Evolutionary conservation across 2,888 invertebrate species (phyloP), one percentile per base, ranked within the genome.

Genomic region (Panzeria rudis): DNA sequence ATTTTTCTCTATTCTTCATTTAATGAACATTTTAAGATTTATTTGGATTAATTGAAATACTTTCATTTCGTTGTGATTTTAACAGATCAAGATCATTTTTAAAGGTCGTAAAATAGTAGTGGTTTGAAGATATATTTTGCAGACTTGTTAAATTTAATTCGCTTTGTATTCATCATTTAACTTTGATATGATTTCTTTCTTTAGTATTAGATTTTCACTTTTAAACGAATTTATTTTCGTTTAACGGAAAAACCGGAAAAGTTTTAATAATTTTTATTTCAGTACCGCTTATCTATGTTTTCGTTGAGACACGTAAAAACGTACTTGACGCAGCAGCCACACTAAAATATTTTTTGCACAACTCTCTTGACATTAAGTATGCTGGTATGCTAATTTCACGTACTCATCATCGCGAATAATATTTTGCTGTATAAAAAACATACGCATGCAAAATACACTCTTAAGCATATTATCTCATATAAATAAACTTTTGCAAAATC

Each of bases 231-330:
- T 56, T 50, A 56, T 66, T 68, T 68, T 69, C 69, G 61, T 77
- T 81, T 64, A 76, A 23, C 69, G 61, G 25, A 71, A 75, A 81
- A 73, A 72, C 84, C 84, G 84, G 81, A 84, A 84, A 81, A 84
- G 62, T 83, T 69, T 78, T 23, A 29, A 25, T 25, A 35, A 47
- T 11, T 76, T 80, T 62, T 56, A n/a, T 54, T 62, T 76, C 25
- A 47, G 54, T 72, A 72, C 32, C 76, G 82, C 82, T 62, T 83
- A 72, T 83, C 82, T 71, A 83, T 83, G 71, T 71, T 77, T 77
- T 77, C 82, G 82, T 77, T 77, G 64, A 71, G 76, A 77, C 76
- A 76, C 76, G 62, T 83, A 83, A 72, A 82, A 83, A 71, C 71
- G 82, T 83, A 83, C 82, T 76, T 83, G 71, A 50, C 69, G 82